phyloP scores from a whole-genome alignment of 2,888 invertebrate genomes.

The Branchellion lobata region DNA sequence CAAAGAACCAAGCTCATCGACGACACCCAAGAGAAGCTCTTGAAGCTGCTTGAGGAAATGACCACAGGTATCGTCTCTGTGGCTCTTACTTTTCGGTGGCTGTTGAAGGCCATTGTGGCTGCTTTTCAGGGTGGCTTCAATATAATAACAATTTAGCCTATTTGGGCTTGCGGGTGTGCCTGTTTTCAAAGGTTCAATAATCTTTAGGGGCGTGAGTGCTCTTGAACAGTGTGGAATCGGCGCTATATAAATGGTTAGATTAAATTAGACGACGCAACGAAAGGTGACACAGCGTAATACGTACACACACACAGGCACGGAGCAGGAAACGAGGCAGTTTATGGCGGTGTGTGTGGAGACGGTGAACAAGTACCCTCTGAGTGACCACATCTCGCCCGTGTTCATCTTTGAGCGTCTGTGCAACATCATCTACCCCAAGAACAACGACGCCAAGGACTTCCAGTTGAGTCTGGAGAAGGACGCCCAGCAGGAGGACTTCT shows the following conservation, averaged over 20 bases:
- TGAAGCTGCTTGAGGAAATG: constrained; percentile 90
- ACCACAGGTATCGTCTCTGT: constrained; percentile 73
- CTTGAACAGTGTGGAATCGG: no score
- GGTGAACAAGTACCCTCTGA: constrained; percentile 79
- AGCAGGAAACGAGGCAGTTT: constrained; percentile 91
- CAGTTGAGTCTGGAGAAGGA: constrained; percentile 94
- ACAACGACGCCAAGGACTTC: constrained; percentile 90
- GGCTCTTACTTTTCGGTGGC: not conserved
- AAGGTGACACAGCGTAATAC: no score
- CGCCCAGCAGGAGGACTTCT: constrained; percentile 96
- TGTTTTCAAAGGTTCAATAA: no score
- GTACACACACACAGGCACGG: constrained; percentile 71
- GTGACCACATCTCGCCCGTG: constrained; percentile 91
- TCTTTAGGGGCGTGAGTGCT: no score
- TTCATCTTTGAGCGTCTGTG: constrained; percentile 95
- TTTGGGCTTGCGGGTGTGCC: no score
- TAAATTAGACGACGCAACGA: no score
- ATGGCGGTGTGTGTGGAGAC: constrained; percentile 96
- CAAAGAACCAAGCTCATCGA: constrained; percentile 91
- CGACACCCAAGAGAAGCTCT: constrained; percentile 89
- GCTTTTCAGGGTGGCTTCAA: no score
- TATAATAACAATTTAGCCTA: no score
- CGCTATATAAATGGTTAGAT: no score
- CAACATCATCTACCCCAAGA: constrained; percentile 81
- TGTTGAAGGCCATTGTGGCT: no score